Conservation (phyloP, 2,888 invertebrate species). For the Leptothorax acervorum region DNA sequence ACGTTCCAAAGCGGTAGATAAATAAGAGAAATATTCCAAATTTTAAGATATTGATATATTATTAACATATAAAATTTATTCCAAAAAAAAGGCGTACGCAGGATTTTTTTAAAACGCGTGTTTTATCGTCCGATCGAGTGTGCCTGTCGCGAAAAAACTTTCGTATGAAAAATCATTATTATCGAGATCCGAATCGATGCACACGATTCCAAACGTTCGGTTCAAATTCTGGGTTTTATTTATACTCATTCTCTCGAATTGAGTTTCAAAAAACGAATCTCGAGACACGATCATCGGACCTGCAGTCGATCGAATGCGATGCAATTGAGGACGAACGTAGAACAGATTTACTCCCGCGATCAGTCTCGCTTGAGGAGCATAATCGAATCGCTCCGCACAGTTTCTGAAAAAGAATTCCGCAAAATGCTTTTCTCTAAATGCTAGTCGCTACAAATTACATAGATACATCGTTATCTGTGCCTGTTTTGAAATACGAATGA, state of each 20-base stretch:
- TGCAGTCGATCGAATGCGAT: background rate
- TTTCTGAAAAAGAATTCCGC: background rate
- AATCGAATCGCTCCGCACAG: background rate
- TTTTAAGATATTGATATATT: background rate
- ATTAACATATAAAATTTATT: background rate
- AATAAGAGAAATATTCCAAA: background rate
- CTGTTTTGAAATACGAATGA: background rate
- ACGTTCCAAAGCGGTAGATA: background rate
- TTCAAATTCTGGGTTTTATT: background rate
- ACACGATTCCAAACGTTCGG: background rate
- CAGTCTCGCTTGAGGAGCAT: background rate
- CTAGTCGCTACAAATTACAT: constrained; percentile 4
- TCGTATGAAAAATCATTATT: background rate
- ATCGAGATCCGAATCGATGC: background rate
- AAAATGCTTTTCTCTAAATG: background rate
- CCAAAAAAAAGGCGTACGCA: background rate
- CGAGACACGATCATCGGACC: background rate
- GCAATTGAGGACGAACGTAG: background rate
- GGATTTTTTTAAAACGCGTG: background rate
- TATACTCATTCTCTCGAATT: background rate
- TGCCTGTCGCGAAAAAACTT: background rate
- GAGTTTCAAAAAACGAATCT: constrained; percentile 7
- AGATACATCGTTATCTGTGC: background rate
- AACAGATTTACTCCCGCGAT: constrained; percentile 10
- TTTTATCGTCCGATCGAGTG: background rate